Evolutionary conservation across 30 jellyfish, hydroid and myxozoan species (phyloP).

Genomic region (Catostylus mosaicus): DNA sequence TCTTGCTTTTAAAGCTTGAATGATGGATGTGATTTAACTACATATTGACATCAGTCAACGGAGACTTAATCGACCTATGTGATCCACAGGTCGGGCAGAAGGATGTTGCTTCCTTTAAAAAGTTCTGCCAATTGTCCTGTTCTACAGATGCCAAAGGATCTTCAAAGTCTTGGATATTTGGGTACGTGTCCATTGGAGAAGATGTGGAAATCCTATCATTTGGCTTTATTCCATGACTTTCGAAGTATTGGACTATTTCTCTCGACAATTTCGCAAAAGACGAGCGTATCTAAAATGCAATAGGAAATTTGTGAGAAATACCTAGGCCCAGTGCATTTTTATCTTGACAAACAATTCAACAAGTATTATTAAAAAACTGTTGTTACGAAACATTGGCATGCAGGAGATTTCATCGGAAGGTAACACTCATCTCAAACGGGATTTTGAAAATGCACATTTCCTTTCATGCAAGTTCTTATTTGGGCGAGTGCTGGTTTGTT

Average conservation of each 20-base stretch:
- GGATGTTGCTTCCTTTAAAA: constrained; percentile 59
- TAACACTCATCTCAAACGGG: no score
- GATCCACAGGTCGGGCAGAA: constrained; percentile 80
- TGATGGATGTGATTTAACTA: no score
- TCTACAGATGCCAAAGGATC: constrained; percentile 45
- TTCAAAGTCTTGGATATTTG: constrained; percentile 4
- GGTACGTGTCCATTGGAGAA: constrained; percentile 12
- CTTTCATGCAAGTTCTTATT: no score
- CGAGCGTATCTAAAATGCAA: constrained; percentile 34
- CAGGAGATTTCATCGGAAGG: no score
- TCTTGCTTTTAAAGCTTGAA: no score
- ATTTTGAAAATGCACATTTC: no score
- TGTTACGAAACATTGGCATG: no score
- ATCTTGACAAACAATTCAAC: no score
- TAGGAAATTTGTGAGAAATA: no score
- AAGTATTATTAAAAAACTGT: no score
- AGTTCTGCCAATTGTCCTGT: constrained; percentile 45
- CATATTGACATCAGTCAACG: constrained; percentile 22
- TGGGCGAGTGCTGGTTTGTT: no score
- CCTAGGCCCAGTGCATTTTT: no score
- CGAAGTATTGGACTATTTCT: constrained; percentile 62
- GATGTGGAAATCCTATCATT: constrained; percentile 1
- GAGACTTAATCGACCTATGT: constrained; percentile 35
- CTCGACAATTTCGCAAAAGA: constrained; percentile 64
- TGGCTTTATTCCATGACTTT: constrained; percentile 46